Conservation (phyloP, 1,140 invertebrate genomes). For the Achroia grisella region DNA sequence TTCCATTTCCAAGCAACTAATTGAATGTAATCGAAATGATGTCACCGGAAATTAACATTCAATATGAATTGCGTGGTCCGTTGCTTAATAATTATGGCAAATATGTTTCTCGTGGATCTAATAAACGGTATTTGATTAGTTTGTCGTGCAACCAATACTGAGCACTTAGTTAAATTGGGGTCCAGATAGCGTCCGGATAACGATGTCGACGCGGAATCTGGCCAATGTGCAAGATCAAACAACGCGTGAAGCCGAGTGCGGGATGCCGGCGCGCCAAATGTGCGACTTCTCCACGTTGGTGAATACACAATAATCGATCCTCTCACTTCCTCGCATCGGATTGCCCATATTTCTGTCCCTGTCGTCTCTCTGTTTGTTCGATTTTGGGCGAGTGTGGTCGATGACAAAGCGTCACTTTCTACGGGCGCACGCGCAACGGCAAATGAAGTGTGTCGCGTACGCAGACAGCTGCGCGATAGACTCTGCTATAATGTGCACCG, state of each 20-base stretch:
- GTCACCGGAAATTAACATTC: conserved; percentile 44
- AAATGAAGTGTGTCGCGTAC: conserved; percentile 67
- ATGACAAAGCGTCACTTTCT: conserved; percentile 62
- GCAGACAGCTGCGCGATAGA: conserved; percentile 56
- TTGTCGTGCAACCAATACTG: conserved; percentile 10
- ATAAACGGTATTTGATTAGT: not conserved
- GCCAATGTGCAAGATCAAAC: conserved; percentile 23
- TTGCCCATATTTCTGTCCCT: conserved; percentile 16
- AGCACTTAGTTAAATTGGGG: conserved; percentile 4
- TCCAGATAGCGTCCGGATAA: conserved; percentile 10
- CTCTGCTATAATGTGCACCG: conserved; percentile 58
- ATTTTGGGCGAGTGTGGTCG: conserved; percentile 47
- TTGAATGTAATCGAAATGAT: conserved; percentile 15
- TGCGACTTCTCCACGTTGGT: conserved; percentile 14
- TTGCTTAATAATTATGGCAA: conserved; percentile 17
- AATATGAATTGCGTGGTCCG: conserved; percentile 30
- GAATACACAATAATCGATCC: conserved; percentile 7
- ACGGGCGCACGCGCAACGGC: conserved; percentile 51
- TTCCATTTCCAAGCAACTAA: conserved; percentile 13
- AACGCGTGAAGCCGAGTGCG: conserved; percentile 18
- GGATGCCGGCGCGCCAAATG: conserved; percentile 31
- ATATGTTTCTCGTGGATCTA: conserved; percentile 5
- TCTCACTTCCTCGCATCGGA: conserved; percentile 14
- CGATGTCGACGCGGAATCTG: conserved; percentile 18
- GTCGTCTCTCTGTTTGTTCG: conserved; percentile 33